These are phyloP conservation scores for Drosophila equinoxialis DNA, from an alignment of 1,140 invertebrate genomes.

Conservation along the genomic window DNA sequence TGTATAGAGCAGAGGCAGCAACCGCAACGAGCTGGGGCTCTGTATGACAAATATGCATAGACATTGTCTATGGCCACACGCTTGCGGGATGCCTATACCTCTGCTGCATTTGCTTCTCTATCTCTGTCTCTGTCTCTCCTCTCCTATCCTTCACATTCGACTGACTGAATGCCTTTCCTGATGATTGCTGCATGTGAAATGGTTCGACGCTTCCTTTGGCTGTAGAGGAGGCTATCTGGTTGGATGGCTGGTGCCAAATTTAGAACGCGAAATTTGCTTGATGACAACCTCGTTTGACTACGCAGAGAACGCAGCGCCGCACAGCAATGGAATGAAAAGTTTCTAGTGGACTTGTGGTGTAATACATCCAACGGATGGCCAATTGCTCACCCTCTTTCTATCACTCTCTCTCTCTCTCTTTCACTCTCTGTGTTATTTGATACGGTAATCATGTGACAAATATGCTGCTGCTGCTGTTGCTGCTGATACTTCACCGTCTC, in stretches of 20 bases:
- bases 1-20: conserved; percentile 10
- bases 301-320: neutral
- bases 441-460: conserved; percentile 78
- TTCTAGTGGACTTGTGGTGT: conserved; percentile 39
- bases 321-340: conserved; percentile 5
- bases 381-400: neutral
- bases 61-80: conserved; percentile 75
- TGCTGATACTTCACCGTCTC: conserved; percentile 22
- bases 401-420: neutral
- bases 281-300: conserved; percentile 24
- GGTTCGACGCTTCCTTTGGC: conserved; percentile 51
- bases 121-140: conserved; percentile 1
- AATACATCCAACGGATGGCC: conserved; percentile 44
- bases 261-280: conserved; percentile 58
- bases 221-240: too few species aligned
- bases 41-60: conserved; percentile 75
- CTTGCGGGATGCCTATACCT: conserved; percentile 49
- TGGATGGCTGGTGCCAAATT: conserved; percentile 43
- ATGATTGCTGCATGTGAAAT: conserved; percentile 53
- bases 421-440: conserved; percentile 56
- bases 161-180: conserved; percentile 12
- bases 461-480: conserved; percentile 48
- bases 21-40: conserved; percentile 46
- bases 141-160: too few species aligned
- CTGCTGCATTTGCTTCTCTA: too few species aligned